Evolutionary conservation across 2,113 vertebrate genomes (phyloP), one percentile per base, ranked within the genome.

Genomic region (Fregetta grallaria): DNA sequence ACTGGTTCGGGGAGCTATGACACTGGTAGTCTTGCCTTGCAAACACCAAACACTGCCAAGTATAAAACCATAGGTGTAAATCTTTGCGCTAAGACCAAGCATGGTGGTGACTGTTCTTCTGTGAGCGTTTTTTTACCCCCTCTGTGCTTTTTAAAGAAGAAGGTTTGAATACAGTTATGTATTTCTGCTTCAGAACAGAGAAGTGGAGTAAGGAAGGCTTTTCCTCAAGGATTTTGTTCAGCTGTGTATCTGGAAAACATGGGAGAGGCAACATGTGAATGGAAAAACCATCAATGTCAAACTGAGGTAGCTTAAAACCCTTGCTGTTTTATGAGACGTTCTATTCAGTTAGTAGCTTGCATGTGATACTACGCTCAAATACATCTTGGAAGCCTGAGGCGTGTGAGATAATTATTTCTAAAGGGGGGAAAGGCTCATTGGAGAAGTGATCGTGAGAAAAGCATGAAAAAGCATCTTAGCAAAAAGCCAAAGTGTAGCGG

Each of bases 1-100:
- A 1, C 11, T 40, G 52, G 3, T 36, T 38, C 0, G 0, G 15
- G 56, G 34, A 63, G 23, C 52, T 23, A 0, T 58, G 52, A 47
- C 15, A 15, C 18, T 45, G 29, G 11, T 15, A 32, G 16, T 66
- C 72, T 30, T 75, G 36, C 76, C 68, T 74, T 89, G 53, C 34
- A 65, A 63, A 58, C 52, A 78, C 17, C 26, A 11, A 27, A 18
- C 10, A 5, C 11, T 65, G 49, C 40, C 4, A 2, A 9, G 44
- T 50, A 0, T 56, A 42, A 72, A 83, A 21, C 10, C 2, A 2
- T 25, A 11, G 22, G 4, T 32, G 1, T 58, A 58, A 66, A 25
- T 55, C 15, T 78, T 66, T 56, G 44, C 21, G 4, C 10, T 65
- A 11, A 76, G 32, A 50, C 16, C 6, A 36, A 63, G 15, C 0